phyloP scores from a whole-genome alignment of 1,140 invertebrate species.

The Mactra quadrangularis region DNA sequence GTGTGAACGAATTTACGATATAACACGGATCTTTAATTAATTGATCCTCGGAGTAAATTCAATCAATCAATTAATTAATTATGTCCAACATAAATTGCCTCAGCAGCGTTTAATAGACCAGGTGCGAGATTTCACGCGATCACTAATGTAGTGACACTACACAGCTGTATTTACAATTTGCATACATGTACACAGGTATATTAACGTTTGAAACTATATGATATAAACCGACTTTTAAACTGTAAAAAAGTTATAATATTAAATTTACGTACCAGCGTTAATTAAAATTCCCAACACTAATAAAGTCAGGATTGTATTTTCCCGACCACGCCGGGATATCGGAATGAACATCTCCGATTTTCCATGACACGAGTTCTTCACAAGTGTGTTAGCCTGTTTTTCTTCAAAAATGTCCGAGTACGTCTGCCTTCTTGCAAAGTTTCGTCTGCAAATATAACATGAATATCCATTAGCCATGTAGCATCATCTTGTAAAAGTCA shows the following conservation, averaged over 20 bases:
- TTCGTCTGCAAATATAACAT: constrained; percentile 45
- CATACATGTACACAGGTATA: no score
- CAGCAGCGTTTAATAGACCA: constrained; percentile 2
- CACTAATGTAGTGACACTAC: constrained; percentile 13
- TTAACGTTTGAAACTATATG: no score
- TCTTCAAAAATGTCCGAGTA: constrained; percentile 56
- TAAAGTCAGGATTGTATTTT: constrained; percentile 4
- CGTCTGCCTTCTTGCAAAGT: constrained; percentile 16
- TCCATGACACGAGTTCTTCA: constrained; percentile 57
- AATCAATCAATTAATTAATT: no score
- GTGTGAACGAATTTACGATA: no score
- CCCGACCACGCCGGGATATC: constrained; percentile 35
- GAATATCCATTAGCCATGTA: constrained; percentile 56
- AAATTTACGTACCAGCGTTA: constrained; percentile 12
- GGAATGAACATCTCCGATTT: constrained; percentile 46
- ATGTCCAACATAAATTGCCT: no score
- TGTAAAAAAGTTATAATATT: no score
- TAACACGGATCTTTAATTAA: no score
- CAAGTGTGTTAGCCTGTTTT: constrained; percentile 13
- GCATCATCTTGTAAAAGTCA: background rate
- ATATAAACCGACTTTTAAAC: no score
- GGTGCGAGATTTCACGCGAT: constrained; percentile 38
- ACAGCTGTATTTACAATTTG: constrained; percentile 19
- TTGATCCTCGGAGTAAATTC: no score
- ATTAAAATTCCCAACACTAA: constrained; percentile 20